Evolutionary conservation across 2,113 vertebrate species (phyloP).

Genomic region (Lepus europaeus): DNA sequence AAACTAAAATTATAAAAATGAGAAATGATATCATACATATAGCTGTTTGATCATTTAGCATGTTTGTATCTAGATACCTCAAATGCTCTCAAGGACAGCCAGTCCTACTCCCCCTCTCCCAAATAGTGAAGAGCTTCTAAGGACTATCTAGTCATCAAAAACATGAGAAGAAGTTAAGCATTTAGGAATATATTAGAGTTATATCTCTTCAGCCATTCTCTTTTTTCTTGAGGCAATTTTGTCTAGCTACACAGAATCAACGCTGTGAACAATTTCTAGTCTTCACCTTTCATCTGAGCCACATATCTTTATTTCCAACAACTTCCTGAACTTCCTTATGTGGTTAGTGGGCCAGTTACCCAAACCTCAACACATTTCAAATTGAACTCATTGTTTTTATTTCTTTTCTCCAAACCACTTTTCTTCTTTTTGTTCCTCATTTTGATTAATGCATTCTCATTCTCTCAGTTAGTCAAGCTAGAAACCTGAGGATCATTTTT

Average conservation of each 20-base stretch:
- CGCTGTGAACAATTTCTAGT: not conserved
- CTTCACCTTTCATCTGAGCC: not conserved
- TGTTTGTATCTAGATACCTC: not conserved
- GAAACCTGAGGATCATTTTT: not conserved
- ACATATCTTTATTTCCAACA: conserved; percentile 4
- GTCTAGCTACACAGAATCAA: not conserved
- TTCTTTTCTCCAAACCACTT: not conserved
- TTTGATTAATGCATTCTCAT: not conserved
- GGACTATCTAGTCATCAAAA: not conserved
- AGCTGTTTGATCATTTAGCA: not conserved
- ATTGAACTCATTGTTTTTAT: not conserved
- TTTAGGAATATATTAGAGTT: not conserved
- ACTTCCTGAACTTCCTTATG: conserved; percentile 2
- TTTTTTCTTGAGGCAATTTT: not conserved
- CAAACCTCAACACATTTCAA: conserved; percentile 1
- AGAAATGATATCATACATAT: not conserved
- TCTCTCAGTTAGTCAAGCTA: not conserved
- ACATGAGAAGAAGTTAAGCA: not conserved
- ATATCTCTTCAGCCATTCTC: not conserved
- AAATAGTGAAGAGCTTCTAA: not conserved
- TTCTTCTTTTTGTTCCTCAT: not conserved
- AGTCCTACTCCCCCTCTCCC: not conserved
- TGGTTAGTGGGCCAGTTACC: not conserved
- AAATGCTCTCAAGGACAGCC: not conserved
- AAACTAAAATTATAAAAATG: not conserved